Evolutionary conservation across 2,888 invertebrate genomes (phyloP).

Genomic region (Sinotaia quadrata): DNA sequence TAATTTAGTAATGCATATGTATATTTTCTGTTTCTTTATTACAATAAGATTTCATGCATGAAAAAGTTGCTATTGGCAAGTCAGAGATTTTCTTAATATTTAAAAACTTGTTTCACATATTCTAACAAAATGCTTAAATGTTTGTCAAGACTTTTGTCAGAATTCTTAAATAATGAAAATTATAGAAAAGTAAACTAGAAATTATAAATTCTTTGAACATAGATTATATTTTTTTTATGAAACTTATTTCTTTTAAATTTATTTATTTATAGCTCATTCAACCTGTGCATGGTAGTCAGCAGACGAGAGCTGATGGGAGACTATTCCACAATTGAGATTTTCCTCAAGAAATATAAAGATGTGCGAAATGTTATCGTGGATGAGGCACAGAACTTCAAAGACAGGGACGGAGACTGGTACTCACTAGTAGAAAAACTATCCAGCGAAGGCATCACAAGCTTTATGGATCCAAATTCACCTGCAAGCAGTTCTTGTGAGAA

Average conservation of each 20-base stretch:
- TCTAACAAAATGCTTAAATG: no score
- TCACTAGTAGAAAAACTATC: conserved; percentile 46
- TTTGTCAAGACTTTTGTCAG: no score
- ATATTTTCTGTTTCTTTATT: no score
- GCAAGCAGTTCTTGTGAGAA: background rate
- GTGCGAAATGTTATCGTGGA: conserved; percentile 57
- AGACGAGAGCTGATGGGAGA: conserved; percentile 49
- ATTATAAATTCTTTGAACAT: background rate
- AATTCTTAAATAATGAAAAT: no score
- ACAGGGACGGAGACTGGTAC: conserved; percentile 63
- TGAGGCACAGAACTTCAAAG: conserved; percentile 63
- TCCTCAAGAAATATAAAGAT: conserved; percentile 37
- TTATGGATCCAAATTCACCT: background rate
- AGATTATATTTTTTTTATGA: background rate
- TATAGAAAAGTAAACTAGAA: no score
- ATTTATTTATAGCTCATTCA: conserved; percentile 48
- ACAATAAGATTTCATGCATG: no score
- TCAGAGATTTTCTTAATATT: no score
- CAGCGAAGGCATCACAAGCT: conserved; percentile 33
- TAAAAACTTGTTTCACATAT: no score
- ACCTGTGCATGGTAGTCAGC: conserved; percentile 47
- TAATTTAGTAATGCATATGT: no score
- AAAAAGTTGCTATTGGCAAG: no score
- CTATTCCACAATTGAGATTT: conserved; percentile 15
- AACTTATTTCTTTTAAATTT: background rate